Conservation (phyloP, 1,140 invertebrate species). For the Drosophila ercepeae region DNA sequence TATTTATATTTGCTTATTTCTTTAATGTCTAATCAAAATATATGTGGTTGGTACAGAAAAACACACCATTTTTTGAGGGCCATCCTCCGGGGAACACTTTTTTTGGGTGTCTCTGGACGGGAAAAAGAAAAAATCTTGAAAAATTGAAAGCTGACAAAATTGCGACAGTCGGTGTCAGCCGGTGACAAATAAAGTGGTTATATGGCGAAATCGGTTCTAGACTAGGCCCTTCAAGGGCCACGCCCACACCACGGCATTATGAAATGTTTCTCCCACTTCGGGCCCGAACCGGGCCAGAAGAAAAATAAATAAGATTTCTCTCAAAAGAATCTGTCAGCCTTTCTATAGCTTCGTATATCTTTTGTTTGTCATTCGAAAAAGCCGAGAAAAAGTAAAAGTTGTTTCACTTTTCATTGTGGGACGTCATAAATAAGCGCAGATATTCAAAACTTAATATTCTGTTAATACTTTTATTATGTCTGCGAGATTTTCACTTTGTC, state of each 20-base stretch:
- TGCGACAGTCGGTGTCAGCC: slow-evolving; percentile 69
- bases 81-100: slow-evolving; percentile 3
- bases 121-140: too few relatives aligned
- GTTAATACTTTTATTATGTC: slow-evolving; percentile 63
- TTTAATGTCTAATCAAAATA: slow-evolving; percentile 27
- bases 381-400: slow-evolving; percentile 70
- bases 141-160: slow-evolving; percentile 74
- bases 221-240: slow-evolving; percentile 4
- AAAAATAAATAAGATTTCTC: slow-evolving; percentile 44
- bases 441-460: slow-evolving; percentile 61
- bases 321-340: slow-evolving; percentile 59
- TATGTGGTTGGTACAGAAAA: slow-evolving; percentile 21
- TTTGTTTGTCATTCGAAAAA: slow-evolving; percentile 43
- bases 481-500: slow-evolving; percentile 49
- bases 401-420: slow-evolving; percentile 60
- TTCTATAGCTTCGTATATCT: slow-evolving; percentile 24
- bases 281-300: slow-evolving; percentile 12
- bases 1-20: slow-evolving; percentile 25
- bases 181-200: slow-evolving; percentile 75
- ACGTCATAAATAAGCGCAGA: slow-evolving; percentile 42
- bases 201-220: slow-evolving; percentile 66
- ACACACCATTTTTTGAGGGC: slow-evolving; percentile 8
- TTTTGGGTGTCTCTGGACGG: too few relatives aligned
- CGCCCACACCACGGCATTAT: slow-evolving; percentile 59
- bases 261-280: slow-evolving; percentile 53